A percentile compares a stretch with the other conserved stretches of the same genome.
Evolutionary conservation across 2,888 invertebrate species (phyloP).

Genomic region (Ochropleura leucogaster): DNA sequence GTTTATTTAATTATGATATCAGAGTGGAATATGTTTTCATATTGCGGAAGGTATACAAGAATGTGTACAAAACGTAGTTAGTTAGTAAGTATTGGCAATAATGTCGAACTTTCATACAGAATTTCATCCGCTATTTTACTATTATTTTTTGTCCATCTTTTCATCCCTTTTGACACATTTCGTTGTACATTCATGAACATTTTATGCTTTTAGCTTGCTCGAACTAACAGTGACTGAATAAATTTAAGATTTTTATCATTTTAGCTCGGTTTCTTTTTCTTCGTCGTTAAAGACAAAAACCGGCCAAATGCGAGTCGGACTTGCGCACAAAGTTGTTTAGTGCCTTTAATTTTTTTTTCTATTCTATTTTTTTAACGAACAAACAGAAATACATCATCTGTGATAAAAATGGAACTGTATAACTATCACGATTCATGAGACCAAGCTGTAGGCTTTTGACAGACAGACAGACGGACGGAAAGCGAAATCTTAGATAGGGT

Average conservation of each 20-base stretch:
- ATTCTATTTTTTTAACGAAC: no score
- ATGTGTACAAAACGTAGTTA: not conserved
- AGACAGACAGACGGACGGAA: no score
- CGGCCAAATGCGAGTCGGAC: no score
- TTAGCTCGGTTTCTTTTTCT: not conserved
- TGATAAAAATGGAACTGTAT: no score
- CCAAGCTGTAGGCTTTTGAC: no score
- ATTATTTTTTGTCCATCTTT: not conserved
- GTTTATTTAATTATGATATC: constrained; percentile 40
- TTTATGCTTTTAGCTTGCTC: not conserved
- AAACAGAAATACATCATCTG: no score
- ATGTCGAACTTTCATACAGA: not conserved
- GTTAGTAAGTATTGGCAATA: not conserved
- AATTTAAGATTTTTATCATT: not conserved
- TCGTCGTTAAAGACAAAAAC: not conserved
- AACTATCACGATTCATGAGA: no score
- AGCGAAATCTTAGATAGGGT: no score
- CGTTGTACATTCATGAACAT: not conserved
- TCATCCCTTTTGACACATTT: not conserved
- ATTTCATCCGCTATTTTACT: not conserved
- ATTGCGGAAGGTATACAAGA: not conserved
- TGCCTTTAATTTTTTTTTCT: no score
- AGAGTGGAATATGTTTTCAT: constrained; percentile 12
- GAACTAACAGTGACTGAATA: not conserved
- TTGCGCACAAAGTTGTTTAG: no score